Conservation (phyloP, 2,113 vertebrate species). For the Argyrosomus japonicus region DNA sequence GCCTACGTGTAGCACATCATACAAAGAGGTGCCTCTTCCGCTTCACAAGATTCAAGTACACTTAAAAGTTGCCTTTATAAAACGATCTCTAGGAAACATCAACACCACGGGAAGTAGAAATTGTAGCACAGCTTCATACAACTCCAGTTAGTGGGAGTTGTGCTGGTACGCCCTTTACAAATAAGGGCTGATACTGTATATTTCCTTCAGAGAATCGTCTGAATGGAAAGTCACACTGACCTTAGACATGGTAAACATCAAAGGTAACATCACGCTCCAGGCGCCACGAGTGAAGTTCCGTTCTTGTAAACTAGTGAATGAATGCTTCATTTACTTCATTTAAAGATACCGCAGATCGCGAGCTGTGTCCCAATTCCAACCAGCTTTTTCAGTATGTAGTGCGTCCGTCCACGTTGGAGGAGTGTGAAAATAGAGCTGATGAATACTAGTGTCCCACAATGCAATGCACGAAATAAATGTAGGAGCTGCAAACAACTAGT, state of each 20-base stretch:
- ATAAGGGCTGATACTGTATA: conserved; percentile 24
- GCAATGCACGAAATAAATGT: background rate
- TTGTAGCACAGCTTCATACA: conserved; percentile 4
- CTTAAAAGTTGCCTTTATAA: conserved; percentile 18
- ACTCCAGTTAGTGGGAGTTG: conserved; percentile 25
- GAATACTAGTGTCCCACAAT: background rate
- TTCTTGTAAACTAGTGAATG: conserved; percentile 31
- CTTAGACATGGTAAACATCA: conserved; percentile 16
- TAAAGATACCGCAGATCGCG: background rate
- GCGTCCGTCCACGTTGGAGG: background rate
- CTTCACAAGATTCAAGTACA: conserved; percentile 54
- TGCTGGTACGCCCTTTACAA: conserved; percentile 38
- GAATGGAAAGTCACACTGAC: conserved; percentile 27
- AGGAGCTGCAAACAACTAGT: background rate
- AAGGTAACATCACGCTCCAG: conserved; percentile 4
- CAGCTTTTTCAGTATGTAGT: conserved; percentile 10
- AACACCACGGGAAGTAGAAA: background rate
- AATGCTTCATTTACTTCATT: conserved; percentile 16
- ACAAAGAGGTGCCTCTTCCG: conserved; percentile 9
- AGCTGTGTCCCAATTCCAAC: conserved; percentile 17
- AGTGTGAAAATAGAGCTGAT: background rate
- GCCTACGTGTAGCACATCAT: background rate
- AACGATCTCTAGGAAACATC: background rate
- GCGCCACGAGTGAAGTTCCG: background rate
- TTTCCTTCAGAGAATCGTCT: conserved; percentile 32